Percentiles rank a stretch among this genome's conserved stretches.
phyloP scores from a whole-genome alignment of 2,113 vertebrate species.

The Sprattus sprattus region DNA sequence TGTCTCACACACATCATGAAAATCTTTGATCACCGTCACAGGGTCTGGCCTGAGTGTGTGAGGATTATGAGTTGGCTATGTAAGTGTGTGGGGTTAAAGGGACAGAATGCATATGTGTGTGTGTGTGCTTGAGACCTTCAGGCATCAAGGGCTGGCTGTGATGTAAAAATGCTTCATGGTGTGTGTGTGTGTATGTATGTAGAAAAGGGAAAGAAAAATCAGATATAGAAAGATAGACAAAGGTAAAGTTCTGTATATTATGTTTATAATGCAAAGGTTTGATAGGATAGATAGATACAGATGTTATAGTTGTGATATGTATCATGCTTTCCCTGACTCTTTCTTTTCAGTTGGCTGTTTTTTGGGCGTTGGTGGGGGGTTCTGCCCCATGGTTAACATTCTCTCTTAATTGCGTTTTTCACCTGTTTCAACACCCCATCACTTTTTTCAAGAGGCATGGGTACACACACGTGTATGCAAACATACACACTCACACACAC shows the following conservation, averaged over 20 bases:
- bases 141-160: no score
- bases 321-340: no score
- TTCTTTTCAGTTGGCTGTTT: no score
- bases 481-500: not conserved
- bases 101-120: not conserved
- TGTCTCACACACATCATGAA: slow-evolving; percentile 3
- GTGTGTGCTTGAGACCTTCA: not conserved
- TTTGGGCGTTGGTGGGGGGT: no score
- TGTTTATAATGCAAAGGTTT: no score
- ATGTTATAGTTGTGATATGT: no score
- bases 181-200: not conserved
- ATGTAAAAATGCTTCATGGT: not conserved
- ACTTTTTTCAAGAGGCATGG: not conserved
- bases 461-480: slow-evolving; percentile 11
- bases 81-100: not conserved
- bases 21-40: not conserved
- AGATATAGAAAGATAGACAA: no score
- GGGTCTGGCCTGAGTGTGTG: not conserved
- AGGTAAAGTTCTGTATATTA: no score
- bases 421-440: not conserved
- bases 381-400: not conserved
- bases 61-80: not conserved
- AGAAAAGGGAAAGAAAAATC: not conserved
- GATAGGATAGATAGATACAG: no score
- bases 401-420: not conserved